Evolutionary conservation across 2,113 vertebrate genomes (phyloP).

Genomic region (Arizona elegans): DNA sequence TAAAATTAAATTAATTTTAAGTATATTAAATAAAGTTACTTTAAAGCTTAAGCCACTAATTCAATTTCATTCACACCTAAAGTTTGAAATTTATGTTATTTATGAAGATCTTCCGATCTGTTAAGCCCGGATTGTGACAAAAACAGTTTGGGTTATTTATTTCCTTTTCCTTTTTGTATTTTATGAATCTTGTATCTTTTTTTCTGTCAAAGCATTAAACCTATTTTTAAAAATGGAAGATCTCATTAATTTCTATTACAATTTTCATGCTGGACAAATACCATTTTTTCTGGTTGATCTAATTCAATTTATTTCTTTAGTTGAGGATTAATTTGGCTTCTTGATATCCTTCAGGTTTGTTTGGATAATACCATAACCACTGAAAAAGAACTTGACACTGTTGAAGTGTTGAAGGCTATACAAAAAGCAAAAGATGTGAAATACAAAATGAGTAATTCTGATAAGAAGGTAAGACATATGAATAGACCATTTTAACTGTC

Average conservation of each 20-base stretch:
- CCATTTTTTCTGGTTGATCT: background rate
- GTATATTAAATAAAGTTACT: background rate
- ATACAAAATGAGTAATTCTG: conserved; percentile 79
- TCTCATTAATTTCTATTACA: background rate
- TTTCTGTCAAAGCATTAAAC: background rate
- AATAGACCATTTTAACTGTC: background rate
- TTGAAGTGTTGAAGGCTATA: conserved; percentile 97
- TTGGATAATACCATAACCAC: conserved; percentile 83
- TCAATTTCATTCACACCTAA: background rate
- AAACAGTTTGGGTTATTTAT: background rate
- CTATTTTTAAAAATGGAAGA: background rate
- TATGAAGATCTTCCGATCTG: background rate
- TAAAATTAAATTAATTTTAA: background rate
- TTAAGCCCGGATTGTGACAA: background rate
- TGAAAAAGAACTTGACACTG: conserved; percentile 94
- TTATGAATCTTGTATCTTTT: background rate
- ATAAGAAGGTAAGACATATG: conserved; percentile 82
- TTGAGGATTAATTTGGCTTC: background rate
- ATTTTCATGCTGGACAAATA: background rate
- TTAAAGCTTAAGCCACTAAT: background rate
- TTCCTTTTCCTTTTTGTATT: background rate
- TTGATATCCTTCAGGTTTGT: conserved; percentile 77
- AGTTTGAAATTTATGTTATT: background rate
- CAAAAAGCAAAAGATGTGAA: conserved; percentile 96
- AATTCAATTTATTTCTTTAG: background rate